phyloP scores from a whole-genome alignment of 1,140 invertebrate species.

The Brachionus koreanus region DNA sequence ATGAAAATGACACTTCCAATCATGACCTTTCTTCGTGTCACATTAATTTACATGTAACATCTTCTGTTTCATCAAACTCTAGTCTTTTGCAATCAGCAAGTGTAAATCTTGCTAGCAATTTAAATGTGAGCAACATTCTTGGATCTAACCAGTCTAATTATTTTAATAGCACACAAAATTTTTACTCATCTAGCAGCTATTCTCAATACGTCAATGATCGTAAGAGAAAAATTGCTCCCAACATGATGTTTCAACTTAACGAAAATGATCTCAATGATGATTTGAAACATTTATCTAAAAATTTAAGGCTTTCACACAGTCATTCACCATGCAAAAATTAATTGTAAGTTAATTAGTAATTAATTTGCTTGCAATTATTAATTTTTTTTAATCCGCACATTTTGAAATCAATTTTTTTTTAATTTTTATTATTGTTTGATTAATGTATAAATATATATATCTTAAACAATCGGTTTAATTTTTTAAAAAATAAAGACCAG shows the following conservation, averaged over 20 bases:
- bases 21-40: neutral
- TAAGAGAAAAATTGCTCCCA: neutral
- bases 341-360: neutral
- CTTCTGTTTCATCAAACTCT: neutral
- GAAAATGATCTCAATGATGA: constrained; percentile 23
- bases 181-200: neutral
- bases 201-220: neutral
- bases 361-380: neutral
- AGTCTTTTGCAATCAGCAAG: neutral
- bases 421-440: neutral
- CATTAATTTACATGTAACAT: neutral
- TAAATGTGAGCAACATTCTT: neutral
- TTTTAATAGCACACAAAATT: neutral
- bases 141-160: neutral
- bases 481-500: neutral
- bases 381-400: neutral
- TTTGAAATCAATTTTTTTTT: neutral
- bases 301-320: neutral
- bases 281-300: constrained; percentile 10
- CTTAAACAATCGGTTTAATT: neutral
- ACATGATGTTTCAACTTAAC: neutral
- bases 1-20: neutral
- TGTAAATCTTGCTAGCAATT: neutral
- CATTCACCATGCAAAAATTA: neutral
- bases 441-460: neutral